Evolutionary conservation across 2,888 invertebrate genomes (phyloP).

Genomic region (Thecocarcelia acutangulata): DNA sequence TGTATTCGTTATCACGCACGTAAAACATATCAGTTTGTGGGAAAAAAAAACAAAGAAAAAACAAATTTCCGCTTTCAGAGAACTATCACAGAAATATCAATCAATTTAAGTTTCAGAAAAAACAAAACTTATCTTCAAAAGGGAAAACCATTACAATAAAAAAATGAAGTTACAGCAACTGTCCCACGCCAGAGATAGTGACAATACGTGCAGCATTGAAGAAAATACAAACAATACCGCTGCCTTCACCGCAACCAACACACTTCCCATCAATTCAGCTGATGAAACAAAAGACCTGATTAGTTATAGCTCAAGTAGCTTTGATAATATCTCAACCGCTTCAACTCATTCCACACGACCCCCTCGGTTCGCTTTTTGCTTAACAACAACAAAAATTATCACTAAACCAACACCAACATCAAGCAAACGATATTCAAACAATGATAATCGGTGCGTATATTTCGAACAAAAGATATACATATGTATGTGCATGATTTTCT

Average conservation of each 20-base stretch:
- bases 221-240: background rate
- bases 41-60: background rate
- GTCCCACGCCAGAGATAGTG: background rate
- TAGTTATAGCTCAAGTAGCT: slow-evolving; percentile 45
- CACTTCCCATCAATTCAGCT: background rate
- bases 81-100: background rate
- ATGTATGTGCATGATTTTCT: slow-evolving; percentile 4
- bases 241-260: background rate
- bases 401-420: slow-evolving; percentile 2
- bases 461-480: slow-evolving; percentile 31
- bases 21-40: background rate
- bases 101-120: background rate
- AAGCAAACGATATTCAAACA: slow-evolving; percentile 14
- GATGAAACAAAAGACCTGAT: slow-evolving; percentile 36
- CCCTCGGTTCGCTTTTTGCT: background rate
- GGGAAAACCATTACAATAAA: too few relatives aligned
- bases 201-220: slow-evolving; percentile 10
- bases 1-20: background rate
- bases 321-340: slow-evolving; percentile 45
- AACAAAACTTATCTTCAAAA: slow-evolving; percentile 4
- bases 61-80: slow-evolving; percentile 11
- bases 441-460: slow-evolving; percentile 62
- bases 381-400: slow-evolving; percentile 27
- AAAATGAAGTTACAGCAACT: slow-evolving; percentile 52
- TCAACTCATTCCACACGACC: slow-evolving; percentile 14